phyloP scores from a whole-genome alignment of 2,113 vertebrate species.

The Myrmecophaga tridactyla region DNA sequence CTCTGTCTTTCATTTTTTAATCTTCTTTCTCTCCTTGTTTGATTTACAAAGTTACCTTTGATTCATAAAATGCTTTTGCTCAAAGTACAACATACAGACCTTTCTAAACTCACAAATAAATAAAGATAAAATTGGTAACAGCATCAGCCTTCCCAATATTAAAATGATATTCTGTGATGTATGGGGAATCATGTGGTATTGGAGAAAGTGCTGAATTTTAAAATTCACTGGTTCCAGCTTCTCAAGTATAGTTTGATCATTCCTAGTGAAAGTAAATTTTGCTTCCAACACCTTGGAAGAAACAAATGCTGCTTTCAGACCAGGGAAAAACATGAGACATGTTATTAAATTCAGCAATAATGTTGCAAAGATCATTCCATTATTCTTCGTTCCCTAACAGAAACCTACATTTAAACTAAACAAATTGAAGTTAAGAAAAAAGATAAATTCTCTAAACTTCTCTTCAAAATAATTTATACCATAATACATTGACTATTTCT shows the following conservation, averaged over 20 bases:
- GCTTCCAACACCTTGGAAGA: neutral
- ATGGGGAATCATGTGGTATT: neutral
- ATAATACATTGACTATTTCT: neutral
- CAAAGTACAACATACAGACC: neutral
- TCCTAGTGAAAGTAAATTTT: neutral
- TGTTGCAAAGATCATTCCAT: neutral
- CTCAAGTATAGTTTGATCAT: neutral
- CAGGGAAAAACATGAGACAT: neutral
- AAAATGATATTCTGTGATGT: neutral
- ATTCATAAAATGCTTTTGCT: neutral
- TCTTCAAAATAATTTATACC: neutral
- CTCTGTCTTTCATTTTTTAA: constrained; percentile 47
- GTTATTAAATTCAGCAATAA: neutral
- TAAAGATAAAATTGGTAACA: neutral
- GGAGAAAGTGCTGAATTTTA: neutral
- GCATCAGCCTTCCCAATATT: neutral
- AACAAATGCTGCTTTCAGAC: neutral
- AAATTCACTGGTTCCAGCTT: neutral
- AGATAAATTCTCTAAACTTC: neutral
- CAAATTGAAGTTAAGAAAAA: neutral
- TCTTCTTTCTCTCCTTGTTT: constrained; percentile 17
- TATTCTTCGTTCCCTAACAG: neutral
- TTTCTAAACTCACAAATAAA: neutral
- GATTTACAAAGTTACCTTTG: neutral
- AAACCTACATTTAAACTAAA: neutral